Evolutionary conservation across 1,140 invertebrate species (phyloP), one percentile per base, ranked within the genome.

Genomic region (Cylas formicarius): DNA sequence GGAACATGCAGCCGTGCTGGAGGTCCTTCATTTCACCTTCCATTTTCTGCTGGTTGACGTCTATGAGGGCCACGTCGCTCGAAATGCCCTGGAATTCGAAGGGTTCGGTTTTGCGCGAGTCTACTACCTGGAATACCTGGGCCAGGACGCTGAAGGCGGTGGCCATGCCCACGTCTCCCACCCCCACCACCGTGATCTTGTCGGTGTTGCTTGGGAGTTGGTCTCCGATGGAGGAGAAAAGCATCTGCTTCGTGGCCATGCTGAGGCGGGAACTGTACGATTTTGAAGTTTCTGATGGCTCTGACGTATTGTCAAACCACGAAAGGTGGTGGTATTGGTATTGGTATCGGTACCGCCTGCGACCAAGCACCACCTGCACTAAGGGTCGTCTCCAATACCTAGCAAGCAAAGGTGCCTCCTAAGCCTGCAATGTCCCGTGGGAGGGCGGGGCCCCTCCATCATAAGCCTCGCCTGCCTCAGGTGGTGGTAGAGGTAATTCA

Each of bases 91-190:
- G 65, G 19, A 61, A 62, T 38, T 36, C 10, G 5, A 41, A 4
- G 13, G 20, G n/a, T 45, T 43, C 6, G 13, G 8, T 6, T 8
- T 21, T 34, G 19, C 16, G 4, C 4, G 7, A 38, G 8, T 38
- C 4, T 26, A 34, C 4, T 3, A 24, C 6, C 14, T 19, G 14
- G 58, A 32, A 67, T 69, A 86, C 85, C 69, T 89, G 84, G 4
- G 86, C 82, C 28, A 92, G 71, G 61, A 93, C 80, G 23, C 81
- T 82, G 68, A 90, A 90, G 18, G 87, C 88, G 57, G 85, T 86
- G 3, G 90, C 90, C 90, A 93, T 92, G 44, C 90, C 90, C 35
- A 93, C 90, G 68, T 90, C 85, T 2, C 90, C 90, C 9, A 85
- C 80, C 29, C 90, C 90, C 8, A 93, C 87, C 32, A 94, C 75